A percentile compares a stretch with the other conserved stretches of the same genome.
These are phyloP conservation scores for Gymnoscopelus braueri DNA, from an alignment of 2,797 vertebrate genomes.

Conservation along the genomic window DNA sequence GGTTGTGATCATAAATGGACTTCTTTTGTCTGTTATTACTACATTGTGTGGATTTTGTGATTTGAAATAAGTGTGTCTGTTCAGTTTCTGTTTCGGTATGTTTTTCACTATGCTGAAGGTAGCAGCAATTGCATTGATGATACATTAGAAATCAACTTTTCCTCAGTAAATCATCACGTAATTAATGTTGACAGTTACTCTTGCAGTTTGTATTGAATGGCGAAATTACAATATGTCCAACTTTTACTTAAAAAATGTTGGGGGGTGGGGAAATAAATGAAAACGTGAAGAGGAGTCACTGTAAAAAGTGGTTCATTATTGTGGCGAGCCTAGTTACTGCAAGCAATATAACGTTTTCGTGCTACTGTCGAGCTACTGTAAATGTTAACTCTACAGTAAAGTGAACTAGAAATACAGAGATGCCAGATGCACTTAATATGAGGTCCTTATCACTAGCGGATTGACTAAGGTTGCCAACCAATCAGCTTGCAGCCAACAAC, in stretches of 20 bases:
- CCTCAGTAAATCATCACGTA: conserved; percentile 69
- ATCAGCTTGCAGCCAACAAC: too few relatives aligned
- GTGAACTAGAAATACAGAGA: not conserved
- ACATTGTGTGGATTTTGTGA: conserved; percentile 82
- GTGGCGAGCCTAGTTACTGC: not conserved
- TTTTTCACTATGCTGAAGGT: conserved; percentile 78
- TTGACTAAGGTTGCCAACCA: too few relatives aligned
- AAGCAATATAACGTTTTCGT: too few relatives aligned
- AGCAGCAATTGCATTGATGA: conserved; percentile 74
- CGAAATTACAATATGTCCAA: conserved; percentile 47
- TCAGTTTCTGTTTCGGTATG: conserved; percentile 72
- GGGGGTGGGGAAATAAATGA: conserved; percentile 55
- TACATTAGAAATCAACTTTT: conserved; percentile 70
- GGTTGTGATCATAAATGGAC: conserved; percentile 68
- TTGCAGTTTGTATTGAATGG: conserved; percentile 67
- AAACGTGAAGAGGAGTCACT: conserved; percentile 63
- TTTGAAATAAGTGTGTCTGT: conserved; percentile 77
- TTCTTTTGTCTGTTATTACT: conserved; percentile 77
- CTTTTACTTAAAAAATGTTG: conserved; percentile 74
- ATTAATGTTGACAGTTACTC: conserved; percentile 67
- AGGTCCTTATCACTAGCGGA: too few relatives aligned
- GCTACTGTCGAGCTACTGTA: too few relatives aligned
- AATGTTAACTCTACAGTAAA: too few relatives aligned
- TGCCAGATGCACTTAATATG: not conserved
- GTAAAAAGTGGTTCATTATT: conserved; percentile 24